Evolutionary conservation across 2,113 vertebrate species (phyloP), one percentile per base, ranked within the genome.

Genomic region (Petaurus breviceps): DNA sequence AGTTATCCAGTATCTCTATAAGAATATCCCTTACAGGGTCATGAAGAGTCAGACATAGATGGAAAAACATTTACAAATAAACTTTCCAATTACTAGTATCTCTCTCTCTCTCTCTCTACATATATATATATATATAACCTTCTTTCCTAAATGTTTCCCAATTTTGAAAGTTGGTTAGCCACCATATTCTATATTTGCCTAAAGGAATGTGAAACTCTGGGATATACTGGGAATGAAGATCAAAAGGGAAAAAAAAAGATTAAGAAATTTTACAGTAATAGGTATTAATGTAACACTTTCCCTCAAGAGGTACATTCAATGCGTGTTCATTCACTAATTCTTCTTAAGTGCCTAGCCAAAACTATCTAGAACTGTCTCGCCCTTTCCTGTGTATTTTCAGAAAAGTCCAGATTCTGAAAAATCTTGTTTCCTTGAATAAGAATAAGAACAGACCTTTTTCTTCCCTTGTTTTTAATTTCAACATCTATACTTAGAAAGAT

Each of bases 401-500:
- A 91, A 93, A 93, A 25, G n/a, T 19, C 90, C 43, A 95, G 92
- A 46, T 8, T 91, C 37, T 26, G 92, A 84, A 89, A 37, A 52
- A 12, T 22, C 11, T 50, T 26, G 23, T 31, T 52, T 90, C 51
- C 43, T 94, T 37, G 51, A 0, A 3, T 46, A 68, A 43, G 26
- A 68, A 37, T 77, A 95, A 89, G 31, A 14, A 12, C 37, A 89
- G 8, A 19, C 14, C 50, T 46, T 51, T 61, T 28, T 92, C 46
- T 50, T 95, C 90, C 46, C 28, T 90, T 2, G 57, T 95, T n/a
- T 3, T 61, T 93, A 91, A 11, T 31, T 96, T 49, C 90, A 97
- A 96, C 93, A 84, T 96, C 68, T 89, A 90, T 51, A 43, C 51
- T n/a, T 96, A 57, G 46, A 50, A 90, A 37, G 14, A 53, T 96